These are phyloP conservation scores for Sphenopsis melanotis DNA, from an alignment of 2,797 vertebrate species.

Conservation along the genomic window DNA sequence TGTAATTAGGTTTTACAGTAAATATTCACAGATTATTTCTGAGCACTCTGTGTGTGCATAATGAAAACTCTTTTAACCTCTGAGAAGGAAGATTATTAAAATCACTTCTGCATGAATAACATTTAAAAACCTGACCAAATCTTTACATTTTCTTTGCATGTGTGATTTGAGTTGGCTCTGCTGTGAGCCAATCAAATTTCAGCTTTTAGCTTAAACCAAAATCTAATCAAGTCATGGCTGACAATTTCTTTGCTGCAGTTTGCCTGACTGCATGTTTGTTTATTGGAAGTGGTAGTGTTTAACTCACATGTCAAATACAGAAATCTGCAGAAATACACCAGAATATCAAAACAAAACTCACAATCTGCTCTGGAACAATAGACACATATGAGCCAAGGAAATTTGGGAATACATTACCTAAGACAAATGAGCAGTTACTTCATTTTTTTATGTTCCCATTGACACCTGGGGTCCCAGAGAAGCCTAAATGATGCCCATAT, in stretches of 20 bases:
- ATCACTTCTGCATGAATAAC: not conserved
- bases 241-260: not conserved
- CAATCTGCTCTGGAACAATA: not conserved
- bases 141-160: not conserved
- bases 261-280: not conserved
- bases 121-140: not conserved
- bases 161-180: not conserved
- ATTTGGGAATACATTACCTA: not conserved
- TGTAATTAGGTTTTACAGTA: not conserved
- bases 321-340: not conserved
- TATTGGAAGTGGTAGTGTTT: not conserved
- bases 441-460: not conserved
- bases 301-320: not conserved
- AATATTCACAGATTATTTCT: not conserved
- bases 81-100: not conserved
- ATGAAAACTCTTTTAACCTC: not conserved
- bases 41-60: accelerated
- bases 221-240: not conserved
- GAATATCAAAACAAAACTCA: not conserved
- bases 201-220: not conserved
- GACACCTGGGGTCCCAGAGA: not conserved
- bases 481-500: not conserved
- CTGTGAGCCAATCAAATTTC: not conserved
- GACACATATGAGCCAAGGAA: not conserved
- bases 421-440: not conserved